Evolutionary conservation across 2,888 invertebrate genomes (phyloP), one percentile per base, ranked within the genome.

Genomic region (Drosophila mercatorum): DNA sequence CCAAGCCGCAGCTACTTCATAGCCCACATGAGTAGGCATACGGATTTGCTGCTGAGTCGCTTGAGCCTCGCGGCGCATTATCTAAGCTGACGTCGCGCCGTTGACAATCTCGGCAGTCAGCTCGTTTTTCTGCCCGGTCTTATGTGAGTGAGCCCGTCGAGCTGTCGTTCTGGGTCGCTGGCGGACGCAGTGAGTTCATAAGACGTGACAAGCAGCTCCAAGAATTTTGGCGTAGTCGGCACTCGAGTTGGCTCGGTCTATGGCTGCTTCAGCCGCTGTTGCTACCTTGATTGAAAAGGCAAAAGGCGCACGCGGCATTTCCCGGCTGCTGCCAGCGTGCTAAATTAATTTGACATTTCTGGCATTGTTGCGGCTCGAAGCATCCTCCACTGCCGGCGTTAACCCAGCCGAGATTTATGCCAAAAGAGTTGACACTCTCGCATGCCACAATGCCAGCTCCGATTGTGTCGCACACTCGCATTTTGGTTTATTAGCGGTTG

Each of bases 271-370:
- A 5, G 17, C 57, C n/a, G 57, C n/a, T 53, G 46, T n/a, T 53
- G 47, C 66, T 74, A 80, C 83, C 81, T 87, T 89, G 84, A 85
- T 85, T 85, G 89, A 87, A 89, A 85, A 87, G 70, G 73, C 72
- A 72, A 78, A 69, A 75, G 80, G 67, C 67, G 60, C 65, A 55
- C 63, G 69, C 72, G 59, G 63, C 62, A 52, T 67, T 78, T 81
- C 62, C 52, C 58, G 66, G 68, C 56, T 63, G 72, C 66, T 56
- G 61, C 59, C 79, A 73, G 64, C 59, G 70, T 72, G 83, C 69
- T 89, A 89, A 85, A 89, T 85, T 89, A 89, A 87, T 85, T 85
- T 89, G 80, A 81, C 84, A 87, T 85, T 87, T 87, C 78, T 69
- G 68, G 66, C 70, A 81, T 74, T 73, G 67, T 75, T 86, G 81